Conservation (phyloP, 2,113 vertebrate species). For the Hiodon alosoides region DNA sequence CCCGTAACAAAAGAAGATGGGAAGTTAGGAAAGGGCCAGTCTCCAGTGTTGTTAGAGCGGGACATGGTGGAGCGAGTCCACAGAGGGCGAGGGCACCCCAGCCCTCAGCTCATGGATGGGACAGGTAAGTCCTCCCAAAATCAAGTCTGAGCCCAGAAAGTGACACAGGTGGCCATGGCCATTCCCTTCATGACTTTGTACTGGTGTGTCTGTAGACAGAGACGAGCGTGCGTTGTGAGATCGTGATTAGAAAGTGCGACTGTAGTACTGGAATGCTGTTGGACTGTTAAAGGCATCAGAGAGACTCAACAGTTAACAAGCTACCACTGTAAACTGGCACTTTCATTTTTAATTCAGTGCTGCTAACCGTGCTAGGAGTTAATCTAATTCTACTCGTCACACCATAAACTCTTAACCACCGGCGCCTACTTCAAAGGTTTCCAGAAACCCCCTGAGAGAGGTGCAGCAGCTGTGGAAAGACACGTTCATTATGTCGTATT, state of each 20-base stretch:
- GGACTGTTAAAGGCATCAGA: too few species aligned
- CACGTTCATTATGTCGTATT: neutral
- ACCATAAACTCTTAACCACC: neutral
- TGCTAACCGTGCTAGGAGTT: too few species aligned
- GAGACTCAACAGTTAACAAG: too few species aligned
- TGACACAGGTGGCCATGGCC: neutral
- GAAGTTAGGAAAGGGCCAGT: slow-evolving; percentile 70
- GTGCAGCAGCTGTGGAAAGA: neutral
- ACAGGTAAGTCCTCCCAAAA: slow-evolving; percentile 56
- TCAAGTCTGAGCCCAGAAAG: neutral
- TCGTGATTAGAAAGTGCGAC: too few species aligned
- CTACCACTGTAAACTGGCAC: too few species aligned
- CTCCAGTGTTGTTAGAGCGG: slow-evolving; percentile 63
- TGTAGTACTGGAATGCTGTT: too few species aligned
- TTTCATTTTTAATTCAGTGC: too few species aligned
- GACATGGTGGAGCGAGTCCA: slow-evolving; percentile 65
- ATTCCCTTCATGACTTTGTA: neutral
- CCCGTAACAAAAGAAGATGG: slow-evolving; percentile 68
- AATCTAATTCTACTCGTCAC: neutral
- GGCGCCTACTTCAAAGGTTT: neutral
- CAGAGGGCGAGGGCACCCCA: slow-evolving; percentile 65
- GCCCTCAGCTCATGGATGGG: slow-evolving; percentile 72
- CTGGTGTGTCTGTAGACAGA: neutral
- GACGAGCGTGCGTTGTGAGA: too few species aligned
- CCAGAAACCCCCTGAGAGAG: neutral